Base-by-base conservation (phyloP, 1,140 invertebrate genomes). In the Doryteuthis pealeii region DNA sequence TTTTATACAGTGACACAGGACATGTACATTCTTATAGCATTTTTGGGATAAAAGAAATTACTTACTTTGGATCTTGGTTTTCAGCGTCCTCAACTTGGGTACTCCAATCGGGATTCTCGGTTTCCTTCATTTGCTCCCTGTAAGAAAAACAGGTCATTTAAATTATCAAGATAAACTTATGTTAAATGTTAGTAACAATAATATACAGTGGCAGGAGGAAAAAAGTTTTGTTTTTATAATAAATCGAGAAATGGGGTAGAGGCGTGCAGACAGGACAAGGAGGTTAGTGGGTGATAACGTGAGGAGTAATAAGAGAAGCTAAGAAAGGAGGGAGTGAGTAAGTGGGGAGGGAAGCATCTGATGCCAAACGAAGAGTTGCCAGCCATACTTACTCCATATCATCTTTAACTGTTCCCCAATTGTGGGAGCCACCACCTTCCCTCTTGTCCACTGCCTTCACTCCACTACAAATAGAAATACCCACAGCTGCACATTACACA, bases 321-420 rank as follows among this genome's bases (percentile, higher is more conserved):
- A 40, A 10, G n/a, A n/a, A n/a, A n/a, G 10, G 35, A 40, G 35
- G 35, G 35, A 40, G 35, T 40, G 35, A 40, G 35, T 40, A 40
- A 40, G 35, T 40, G 35, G n/a, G n/a, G 35, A 40, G 35, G 35
- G 35, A 40, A 40, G 35, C 4, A 40, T 40, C 35, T 40, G 35
- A 40, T 40, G 35, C 35, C 35, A 40, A 40, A 40, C 4, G 35
- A 40, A 40, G 35, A 40, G 35, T 40, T 6, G 54, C 45, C 43
- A 62, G 22, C 33, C n/a, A 32, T 74, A 83, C 81, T 83, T 76
- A 81, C 82, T 84, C 82, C 66, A 86, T 40, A 80, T 96, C 94
- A 89, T 97, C 95, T 86, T 94, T 95, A 80, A 95, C 91, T 69
- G 93, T 95, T 81, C 96, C 96, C 96, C 96, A 98, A 87, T 98